Conservation (phyloP, 2,797 vertebrate species). For the Mycteria americana region DNA sequence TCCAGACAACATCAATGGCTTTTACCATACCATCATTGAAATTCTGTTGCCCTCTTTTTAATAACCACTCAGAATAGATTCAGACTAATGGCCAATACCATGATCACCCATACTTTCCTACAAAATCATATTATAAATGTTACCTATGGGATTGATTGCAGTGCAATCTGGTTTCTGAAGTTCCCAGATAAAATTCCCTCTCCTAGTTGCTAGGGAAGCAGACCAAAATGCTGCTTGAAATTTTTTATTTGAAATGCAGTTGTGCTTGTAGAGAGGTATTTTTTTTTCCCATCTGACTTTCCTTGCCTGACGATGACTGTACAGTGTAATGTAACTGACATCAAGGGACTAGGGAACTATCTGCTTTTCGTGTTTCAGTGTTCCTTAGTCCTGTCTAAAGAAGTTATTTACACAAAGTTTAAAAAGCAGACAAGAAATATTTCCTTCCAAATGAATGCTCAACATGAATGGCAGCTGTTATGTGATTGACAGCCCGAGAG, state of each 20-base stretch:
- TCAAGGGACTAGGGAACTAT: slow-evolving; percentile 1
- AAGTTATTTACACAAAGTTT: slow-evolving; percentile 51
- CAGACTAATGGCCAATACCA: background rate
- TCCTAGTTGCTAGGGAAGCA: background rate
- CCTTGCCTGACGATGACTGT: background rate
- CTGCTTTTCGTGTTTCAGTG: slow-evolving; percentile 50
- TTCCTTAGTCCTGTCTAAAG: slow-evolving; percentile 50
- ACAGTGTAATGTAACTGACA: background rate
- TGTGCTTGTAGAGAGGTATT: background rate
- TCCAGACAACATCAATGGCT: background rate
- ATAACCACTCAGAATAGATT: background rate
- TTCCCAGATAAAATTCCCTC: background rate
- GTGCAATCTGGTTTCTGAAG: background rate
- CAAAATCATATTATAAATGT: background rate
- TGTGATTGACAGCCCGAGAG: background rate
- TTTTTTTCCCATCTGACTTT: background rate
- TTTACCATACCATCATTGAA: background rate
- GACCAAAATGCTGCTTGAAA: background rate
- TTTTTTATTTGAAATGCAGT: background rate
- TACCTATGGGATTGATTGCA: background rate
- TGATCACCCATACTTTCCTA: background rate
- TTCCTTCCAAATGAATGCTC: slow-evolving; percentile 36
- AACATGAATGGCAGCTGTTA: slow-evolving; percentile 42
- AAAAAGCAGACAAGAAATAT: slow-evolving; percentile 52
- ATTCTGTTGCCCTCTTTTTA: background rate